Conservation (phyloP, 2,113 vertebrate genomes). For the Cheilinus undulatus region DNA sequence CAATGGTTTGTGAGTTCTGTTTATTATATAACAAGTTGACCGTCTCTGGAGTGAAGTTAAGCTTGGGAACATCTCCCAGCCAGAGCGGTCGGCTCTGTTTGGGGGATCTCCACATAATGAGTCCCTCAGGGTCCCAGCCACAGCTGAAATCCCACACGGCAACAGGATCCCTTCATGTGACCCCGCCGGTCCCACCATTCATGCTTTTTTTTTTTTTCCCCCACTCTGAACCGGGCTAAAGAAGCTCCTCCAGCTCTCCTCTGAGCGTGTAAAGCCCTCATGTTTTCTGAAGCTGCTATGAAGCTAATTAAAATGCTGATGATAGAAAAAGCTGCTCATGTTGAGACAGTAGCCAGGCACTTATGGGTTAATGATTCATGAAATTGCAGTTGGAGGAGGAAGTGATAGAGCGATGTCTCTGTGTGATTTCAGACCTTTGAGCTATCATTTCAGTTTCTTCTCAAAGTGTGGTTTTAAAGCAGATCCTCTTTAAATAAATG, state of each 20-base stretch:
- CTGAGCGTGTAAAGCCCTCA: background rate
- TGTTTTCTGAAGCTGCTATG: slow-evolving; percentile 16
- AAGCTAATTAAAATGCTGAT: slow-evolving; percentile 40
- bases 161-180: slow-evolving; percentile 41
- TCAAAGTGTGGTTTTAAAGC: background rate
- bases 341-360: slow-evolving; percentile 36
- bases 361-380: slow-evolving; percentile 57
- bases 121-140: slow-evolving; percentile 40
- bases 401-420: slow-evolving; percentile 6
- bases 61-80: slow-evolving; percentile 32
- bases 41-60: background rate
- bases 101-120: slow-evolving; percentile 38
- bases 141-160: slow-evolving; percentile 55
- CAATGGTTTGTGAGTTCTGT: no score
- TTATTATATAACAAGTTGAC: slow-evolving; percentile 16
- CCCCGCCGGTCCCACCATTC: background rate
- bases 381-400: slow-evolving; percentile 45
- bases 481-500: background rate
- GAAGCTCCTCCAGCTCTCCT: background rate
- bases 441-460: background rate
- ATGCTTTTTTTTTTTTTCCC: background rate
- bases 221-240: background rate
- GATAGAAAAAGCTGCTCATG: slow-evolving; percentile 21
- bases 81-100: slow-evolving; percentile 22
- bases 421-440: slow-evolving; percentile 2